These are phyloP conservation scores for Chionomys nivalis DNA, from an alignment of 2,113 vertebrate genomes.

Conservation along the genomic window DNA sequence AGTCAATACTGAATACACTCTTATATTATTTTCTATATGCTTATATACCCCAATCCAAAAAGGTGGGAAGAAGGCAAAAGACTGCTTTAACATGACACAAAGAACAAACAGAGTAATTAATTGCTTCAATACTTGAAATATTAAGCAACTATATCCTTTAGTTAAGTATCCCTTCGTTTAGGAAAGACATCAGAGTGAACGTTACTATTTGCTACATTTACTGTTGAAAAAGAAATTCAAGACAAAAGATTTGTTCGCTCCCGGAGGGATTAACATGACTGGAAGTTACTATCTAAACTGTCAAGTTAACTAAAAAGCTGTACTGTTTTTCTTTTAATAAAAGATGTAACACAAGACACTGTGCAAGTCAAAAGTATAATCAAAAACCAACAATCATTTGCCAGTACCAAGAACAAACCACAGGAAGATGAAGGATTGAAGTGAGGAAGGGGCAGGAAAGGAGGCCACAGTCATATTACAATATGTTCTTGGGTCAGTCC, in stretches of 20 bases:
- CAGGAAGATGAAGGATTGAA: constrained; percentile 20
- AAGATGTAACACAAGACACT: neutral
- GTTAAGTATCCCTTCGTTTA: too few species aligned
- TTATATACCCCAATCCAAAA: too few species aligned
- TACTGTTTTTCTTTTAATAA: constrained; percentile 44
- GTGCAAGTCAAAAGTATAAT: constrained; percentile 31
- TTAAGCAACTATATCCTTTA: too few species aligned
- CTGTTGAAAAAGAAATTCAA: constrained; percentile 19
- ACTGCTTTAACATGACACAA: too few species aligned
- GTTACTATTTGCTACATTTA: neutral
- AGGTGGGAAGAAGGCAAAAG: too few species aligned
- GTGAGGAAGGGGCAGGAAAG: neutral
- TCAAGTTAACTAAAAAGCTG: constrained; percentile 53
- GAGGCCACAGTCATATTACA: neutral
- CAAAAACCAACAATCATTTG: neutral
- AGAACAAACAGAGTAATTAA: too few species aligned
- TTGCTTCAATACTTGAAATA: too few species aligned
- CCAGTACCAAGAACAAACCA: constrained; percentile 58
- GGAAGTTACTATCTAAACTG: constrained; percentile 9
- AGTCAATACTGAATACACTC: too few species aligned
- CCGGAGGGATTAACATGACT: neutral
- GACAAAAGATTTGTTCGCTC: constrained; percentile 44
- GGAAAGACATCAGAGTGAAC: neutral
- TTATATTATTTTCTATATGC: too few species aligned
- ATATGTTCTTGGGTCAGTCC: neutral